Evolutionary conservation across 1,140 invertebrate genomes (phyloP).

Genomic region (Dysdera silvatica): DNA sequence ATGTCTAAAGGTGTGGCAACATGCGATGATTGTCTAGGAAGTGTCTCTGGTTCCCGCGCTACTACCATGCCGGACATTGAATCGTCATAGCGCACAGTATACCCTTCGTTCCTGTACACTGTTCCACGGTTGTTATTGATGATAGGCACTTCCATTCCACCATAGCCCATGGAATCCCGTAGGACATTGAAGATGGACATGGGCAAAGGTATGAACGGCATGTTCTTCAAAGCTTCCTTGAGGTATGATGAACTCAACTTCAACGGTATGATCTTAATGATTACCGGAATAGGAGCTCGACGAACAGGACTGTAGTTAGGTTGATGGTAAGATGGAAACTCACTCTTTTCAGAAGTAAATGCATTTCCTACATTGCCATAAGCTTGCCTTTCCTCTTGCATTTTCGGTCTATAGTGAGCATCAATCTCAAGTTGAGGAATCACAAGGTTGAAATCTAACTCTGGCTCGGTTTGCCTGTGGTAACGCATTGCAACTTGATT

Average conservation of each 20-base stretch:
- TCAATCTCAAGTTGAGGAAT: too few species aligned
- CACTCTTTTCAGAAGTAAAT: too few species aligned
- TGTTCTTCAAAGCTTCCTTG: conserved; percentile 5
- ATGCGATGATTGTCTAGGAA: conserved; percentile 17
- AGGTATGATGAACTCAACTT: conserved; percentile 10
- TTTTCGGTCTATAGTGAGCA: too few species aligned
- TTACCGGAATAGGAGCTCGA: conserved; percentile 12
- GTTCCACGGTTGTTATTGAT: background rate
- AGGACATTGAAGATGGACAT: conserved; percentile 7
- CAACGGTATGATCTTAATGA: conserved; percentile 12
- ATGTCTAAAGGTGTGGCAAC: conserved; percentile 7
- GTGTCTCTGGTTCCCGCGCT: conserved; percentile 14
- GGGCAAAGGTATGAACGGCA: conserved; percentile 14
- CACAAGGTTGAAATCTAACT: too few species aligned
- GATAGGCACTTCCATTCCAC: background rate
- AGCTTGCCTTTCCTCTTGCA: too few species aligned
- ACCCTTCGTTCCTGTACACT: background rate
- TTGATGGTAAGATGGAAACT: too few species aligned
- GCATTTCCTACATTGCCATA: too few species aligned
- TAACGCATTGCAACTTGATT: too few species aligned
- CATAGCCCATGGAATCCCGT: background rate
- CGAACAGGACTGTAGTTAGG: too few species aligned
- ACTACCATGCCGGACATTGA: too few species aligned
- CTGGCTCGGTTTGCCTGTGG: too few species aligned
- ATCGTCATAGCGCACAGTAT: background rate